Evolutionary conservation across 2,797 vertebrate genomes (phyloP).

Genomic region (Emys orbicularis): DNA sequence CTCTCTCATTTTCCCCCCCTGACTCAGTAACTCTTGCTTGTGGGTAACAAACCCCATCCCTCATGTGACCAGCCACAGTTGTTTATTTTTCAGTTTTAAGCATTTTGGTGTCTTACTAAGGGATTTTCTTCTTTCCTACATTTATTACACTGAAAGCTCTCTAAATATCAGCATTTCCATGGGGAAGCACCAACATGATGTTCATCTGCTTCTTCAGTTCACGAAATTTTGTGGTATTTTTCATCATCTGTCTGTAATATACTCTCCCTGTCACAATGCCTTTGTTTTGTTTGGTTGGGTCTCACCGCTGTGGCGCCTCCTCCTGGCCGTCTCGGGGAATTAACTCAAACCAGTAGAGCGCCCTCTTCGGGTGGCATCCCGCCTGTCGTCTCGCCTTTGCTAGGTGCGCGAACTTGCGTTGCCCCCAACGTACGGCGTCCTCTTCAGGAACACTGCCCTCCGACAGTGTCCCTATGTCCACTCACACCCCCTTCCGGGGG

Average conservation of each 20-base stretch:
- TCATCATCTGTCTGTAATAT: conserved; percentile 16
- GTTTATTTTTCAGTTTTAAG: conserved; percentile 58
- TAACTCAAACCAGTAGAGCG: too few relatives aligned
- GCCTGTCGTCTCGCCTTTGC: too few relatives aligned
- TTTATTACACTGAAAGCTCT: conserved; percentile 64
- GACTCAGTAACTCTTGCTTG: neutral
- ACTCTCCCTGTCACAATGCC: too few relatives aligned
- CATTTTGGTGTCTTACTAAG: conserved; percentile 47
- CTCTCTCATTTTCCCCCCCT: neutral
- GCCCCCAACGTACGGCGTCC: too few relatives aligned
- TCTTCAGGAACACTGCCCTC: too few relatives aligned
- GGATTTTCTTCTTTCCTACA: conserved; percentile 40
- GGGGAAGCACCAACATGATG: conserved; percentile 30
- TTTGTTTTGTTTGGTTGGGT: too few relatives aligned
- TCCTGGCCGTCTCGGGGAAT: too few relatives aligned
- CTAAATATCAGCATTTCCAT: conserved; percentile 70
- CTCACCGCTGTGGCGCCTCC: too few relatives aligned
- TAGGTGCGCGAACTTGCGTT: too few relatives aligned
- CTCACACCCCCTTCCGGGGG: too few relatives aligned
- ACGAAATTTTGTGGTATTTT: conserved; percentile 43
- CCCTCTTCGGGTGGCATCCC: too few relatives aligned
- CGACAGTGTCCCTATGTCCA: too few relatives aligned
- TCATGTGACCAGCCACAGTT: neutral
- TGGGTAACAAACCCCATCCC: neutral
- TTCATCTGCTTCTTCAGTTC: conserved; percentile 19